Conservation (phyloP, 2,113 vertebrate genomes). For the Myrmecobius fasciatus region DNA sequence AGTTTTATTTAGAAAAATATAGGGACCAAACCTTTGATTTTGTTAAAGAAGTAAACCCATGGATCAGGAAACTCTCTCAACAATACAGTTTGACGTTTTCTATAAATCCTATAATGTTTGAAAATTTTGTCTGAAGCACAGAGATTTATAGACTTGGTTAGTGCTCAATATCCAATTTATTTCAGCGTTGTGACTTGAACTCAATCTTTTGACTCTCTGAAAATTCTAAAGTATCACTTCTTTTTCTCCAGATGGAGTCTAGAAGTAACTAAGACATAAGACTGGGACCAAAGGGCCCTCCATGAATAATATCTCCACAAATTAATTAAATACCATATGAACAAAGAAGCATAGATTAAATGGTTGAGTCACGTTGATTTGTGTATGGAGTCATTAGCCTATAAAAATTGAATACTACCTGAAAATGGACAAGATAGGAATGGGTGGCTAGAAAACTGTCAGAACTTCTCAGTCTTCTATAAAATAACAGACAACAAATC, state of each 20-base stretch:
- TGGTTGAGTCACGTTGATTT: background rate
- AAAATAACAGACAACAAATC: background rate
- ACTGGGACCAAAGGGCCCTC: background rate
- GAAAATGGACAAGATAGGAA: background rate
- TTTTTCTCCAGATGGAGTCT: conserved; percentile 31
- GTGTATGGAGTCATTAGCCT: background rate
- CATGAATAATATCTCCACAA: background rate
- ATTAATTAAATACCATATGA: background rate
- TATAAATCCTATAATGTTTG: background rate
- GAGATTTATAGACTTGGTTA: background rate
- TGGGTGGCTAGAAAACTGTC: background rate
- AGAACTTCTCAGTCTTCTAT: background rate
- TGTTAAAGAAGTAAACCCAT: background rate
- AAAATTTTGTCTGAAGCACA: background rate
- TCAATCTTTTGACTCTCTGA: background rate
- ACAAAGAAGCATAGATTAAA: background rate
- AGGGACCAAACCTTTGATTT: background rate
- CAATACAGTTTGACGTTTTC: background rate
- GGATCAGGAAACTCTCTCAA: background rate
- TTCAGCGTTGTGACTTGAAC: conserved; percentile 3
- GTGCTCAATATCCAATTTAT: background rate
- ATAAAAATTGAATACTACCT: background rate
- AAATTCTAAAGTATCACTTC: background rate
- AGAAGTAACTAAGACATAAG: background rate
- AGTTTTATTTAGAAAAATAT: background rate